These are phyloP conservation scores for Cephus runcator DNA, from an alignment of 2,888 invertebrate genomes.

Conservation along the genomic window DNA sequence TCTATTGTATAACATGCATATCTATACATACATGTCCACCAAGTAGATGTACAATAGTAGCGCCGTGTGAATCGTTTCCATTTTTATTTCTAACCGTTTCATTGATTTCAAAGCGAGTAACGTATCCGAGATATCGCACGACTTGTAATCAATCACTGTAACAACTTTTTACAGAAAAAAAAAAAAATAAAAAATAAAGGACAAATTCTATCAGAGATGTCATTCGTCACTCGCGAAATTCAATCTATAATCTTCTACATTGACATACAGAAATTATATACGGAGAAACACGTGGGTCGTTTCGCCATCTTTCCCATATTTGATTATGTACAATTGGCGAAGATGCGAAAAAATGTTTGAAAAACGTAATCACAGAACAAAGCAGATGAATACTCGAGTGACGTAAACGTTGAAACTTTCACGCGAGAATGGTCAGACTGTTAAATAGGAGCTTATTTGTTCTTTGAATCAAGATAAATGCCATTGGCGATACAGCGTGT, in stretches of 20 bases:
- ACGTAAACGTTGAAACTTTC: not conserved
- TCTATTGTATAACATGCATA: constrained; percentile 33
- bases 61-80: constrained; percentile 21
- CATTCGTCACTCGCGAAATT: no score
- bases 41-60: constrained; percentile 22
- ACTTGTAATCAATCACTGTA: not conserved
- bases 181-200: no score
- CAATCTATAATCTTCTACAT: no score
- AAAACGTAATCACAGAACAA: not conserved
- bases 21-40: constrained; percentile 26
- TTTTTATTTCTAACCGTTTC: constrained; percentile 11
- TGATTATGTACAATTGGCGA: not conserved
- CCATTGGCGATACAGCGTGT: no score
- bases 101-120: not conserved
- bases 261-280: no score
- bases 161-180: not conserved
- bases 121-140: not conserved
- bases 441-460: not conserved
- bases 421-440: not conserved
- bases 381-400: not conserved
- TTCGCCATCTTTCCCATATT: not conserved
- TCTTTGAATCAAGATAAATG: not conserved
- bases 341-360: not conserved
- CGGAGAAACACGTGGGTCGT: not conserved
- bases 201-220: no score